These are phyloP conservation scores for Scopus umbretta DNA, from an alignment of 2,113 vertebrate genomes.

Conservation along the genomic window DNA sequence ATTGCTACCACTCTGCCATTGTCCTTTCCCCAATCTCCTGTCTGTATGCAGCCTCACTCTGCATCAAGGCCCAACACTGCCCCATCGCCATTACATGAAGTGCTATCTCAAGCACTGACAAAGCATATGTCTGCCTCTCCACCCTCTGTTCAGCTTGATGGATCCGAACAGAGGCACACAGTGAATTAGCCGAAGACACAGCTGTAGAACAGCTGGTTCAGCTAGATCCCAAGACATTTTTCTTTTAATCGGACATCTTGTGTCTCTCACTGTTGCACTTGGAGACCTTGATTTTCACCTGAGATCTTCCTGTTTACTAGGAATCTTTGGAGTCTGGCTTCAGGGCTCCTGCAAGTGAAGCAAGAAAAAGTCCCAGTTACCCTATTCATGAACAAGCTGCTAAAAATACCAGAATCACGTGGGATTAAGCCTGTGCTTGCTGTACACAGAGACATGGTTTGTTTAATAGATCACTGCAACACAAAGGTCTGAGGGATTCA, in stretches of 20 bases:
- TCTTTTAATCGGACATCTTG: neutral
- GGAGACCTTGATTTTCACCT: neutral
- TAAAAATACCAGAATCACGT: constrained; percentile 9
- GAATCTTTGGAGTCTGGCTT: neutral
- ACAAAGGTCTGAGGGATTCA: neutral
- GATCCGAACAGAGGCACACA: neutral
- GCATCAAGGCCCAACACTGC: neutral
- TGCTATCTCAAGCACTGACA: neutral
- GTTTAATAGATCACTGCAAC: neutral
- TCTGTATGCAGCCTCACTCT: neutral
- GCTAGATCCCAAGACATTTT: neutral
- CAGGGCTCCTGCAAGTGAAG: neutral
- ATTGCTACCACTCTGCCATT: neutral
- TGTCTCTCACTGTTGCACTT: neutral
- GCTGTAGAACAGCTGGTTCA: neutral
- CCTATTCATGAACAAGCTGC: neutral
- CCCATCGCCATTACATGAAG: neutral
- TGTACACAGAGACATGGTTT: neutral
- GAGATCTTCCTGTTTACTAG: neutral
- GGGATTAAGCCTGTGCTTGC: neutral
- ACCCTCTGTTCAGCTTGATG: neutral
- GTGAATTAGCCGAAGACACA: neutral
- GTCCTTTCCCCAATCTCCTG: neutral
- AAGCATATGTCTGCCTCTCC: neutral
- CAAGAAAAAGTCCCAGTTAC: neutral